A percentile compares a stretch with the other conserved stretches of the same genome.
These are phyloP conservation scores for Morinoia aosen DNA, from an alignment of 2,888 invertebrate species.

Conservation along the genomic window DNA sequence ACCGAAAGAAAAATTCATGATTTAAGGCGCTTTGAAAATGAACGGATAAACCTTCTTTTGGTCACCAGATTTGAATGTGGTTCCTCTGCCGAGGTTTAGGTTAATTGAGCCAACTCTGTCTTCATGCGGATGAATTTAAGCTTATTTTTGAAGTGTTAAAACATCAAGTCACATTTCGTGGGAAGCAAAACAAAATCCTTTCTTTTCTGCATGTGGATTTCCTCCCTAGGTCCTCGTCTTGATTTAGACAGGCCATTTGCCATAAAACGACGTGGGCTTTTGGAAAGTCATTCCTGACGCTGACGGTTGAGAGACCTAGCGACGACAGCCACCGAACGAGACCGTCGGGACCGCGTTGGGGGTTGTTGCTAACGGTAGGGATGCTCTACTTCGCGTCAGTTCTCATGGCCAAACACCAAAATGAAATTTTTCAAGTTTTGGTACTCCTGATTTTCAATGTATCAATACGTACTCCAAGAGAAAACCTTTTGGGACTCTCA, in stretches of 20 bases:
- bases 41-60: background rate
- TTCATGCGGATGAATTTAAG: no score
- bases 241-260: constrained; percentile 26
- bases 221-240: background rate
- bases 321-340: background rate
- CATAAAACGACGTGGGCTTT: constrained; percentile 12
- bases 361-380: background rate
- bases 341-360: background rate
- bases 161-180: background rate
- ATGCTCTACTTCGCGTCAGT: background rate
- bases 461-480: no score
- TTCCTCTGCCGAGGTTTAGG: background rate
- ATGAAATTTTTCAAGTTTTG: background rate
- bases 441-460: no score
- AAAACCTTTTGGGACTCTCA: no score
- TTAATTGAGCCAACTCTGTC: no score
- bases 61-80: background rate
- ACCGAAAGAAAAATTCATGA: no score
- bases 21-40: background rate
- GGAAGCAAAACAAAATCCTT: background rate
- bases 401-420: background rate
- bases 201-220: background rate
- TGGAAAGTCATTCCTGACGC: background rate
- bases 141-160: background rate
- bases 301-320: background rate